These are phyloP conservation scores for Drosophila heteroneura DNA, from an alignment of 2,888 invertebrate species.

Conservation along the genomic window DNA sequence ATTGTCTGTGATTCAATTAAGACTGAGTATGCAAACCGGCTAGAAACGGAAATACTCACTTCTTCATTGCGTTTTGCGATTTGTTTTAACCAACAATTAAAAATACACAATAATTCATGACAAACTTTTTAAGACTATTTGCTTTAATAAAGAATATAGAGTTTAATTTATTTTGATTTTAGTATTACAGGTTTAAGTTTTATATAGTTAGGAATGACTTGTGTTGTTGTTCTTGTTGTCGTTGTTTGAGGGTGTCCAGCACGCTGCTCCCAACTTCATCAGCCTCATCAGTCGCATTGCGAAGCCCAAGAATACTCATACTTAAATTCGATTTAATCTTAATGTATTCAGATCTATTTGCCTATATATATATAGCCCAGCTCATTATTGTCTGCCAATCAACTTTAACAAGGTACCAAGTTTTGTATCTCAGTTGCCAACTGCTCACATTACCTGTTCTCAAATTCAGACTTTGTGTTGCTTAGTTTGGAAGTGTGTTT, in stretches of 20 bases:
- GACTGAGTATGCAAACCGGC: slow-evolving; percentile 53
- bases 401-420: slow-evolving; percentile 33
- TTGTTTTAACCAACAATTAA: slow-evolving; percentile 5
- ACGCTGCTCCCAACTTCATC: slow-evolving; percentile 51
- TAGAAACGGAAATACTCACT: slow-evolving; percentile 61
- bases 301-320: slow-evolving; percentile 17
- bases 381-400: slow-evolving; percentile 50
- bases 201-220: slow-evolving; percentile 4
- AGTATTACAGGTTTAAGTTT: slow-evolving; percentile 25
- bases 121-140: slow-evolving; percentile 20
- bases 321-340: slow-evolving; percentile 54
- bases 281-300: slow-evolving; percentile 23
- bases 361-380: slow-evolving; percentile 33
- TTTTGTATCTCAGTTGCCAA: slow-evolving; percentile 29
- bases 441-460: slow-evolving; percentile 37
- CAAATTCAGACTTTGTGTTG: slow-evolving; percentile 70
- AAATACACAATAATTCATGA: slow-evolving; percentile 9
- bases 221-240: slow-evolving; percentile 17
- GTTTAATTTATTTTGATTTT: slow-evolving; percentile 6
- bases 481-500: slow-evolving; percentile 47
- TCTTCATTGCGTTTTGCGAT: slow-evolving; percentile 3
- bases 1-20: slow-evolving; percentile 58
- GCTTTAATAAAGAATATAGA: slow-evolving; percentile 41
- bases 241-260: slow-evolving; percentile 65
- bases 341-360: slow-evolving; percentile 22